Evolutionary conservation across 2,113 vertebrate genomes (phyloP), one percentile per base, ranked within the genome.

Genomic region (Microtus richardsoni): DNA sequence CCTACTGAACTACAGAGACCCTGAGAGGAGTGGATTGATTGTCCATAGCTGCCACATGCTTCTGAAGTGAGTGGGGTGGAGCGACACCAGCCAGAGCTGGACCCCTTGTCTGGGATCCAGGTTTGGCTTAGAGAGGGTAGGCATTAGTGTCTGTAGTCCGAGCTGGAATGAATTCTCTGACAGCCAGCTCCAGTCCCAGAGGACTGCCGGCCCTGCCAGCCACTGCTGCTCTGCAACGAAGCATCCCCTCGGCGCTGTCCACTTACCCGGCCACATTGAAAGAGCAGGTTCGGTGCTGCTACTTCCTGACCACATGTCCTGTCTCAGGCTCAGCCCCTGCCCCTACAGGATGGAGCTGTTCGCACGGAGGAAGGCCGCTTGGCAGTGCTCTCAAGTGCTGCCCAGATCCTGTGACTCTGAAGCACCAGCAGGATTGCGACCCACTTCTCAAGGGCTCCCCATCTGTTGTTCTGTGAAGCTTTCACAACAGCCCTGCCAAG

Each of bases 211-310:
- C 2, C n/a, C 21, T 3, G 39, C 30, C 5, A 47, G 44, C 70
- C 4, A 22, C 30, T 17, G 39, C 41, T 87, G 3, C 64, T 78
- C 88, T 60, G 28, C 36, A 68, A 33, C 13, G 79, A 74, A 64
- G 49, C 4, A 7, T 49, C 36, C 36, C 60, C 54, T 0, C 11
- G 4, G 49, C 11, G 8, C 33, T 7, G 0, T 12, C 39, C 19
- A 4, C 30, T 21, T n/a, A 58, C 49, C 21, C 3, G 14, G 33
- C n/a, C 47, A 7, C 60, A 3, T 0, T 2, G 58, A 13, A 64
- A 44, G 13, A 49, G 4, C 41, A 44, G 16, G 52, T 52, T 26
- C 4, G 13, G 12, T 7, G 1, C 62, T 70, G 30, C 47, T 22
- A 5, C 41, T 52, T 58, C 58, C 58, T 84, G 1, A 49, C 10